A percentile compares a stretch with the other conserved stretches of the same genome.
These are phyloP conservation scores for Takifugu rubripes DNA, from an alignment of 2,797 vertebrate species.

Conservation along the genomic window DNA sequence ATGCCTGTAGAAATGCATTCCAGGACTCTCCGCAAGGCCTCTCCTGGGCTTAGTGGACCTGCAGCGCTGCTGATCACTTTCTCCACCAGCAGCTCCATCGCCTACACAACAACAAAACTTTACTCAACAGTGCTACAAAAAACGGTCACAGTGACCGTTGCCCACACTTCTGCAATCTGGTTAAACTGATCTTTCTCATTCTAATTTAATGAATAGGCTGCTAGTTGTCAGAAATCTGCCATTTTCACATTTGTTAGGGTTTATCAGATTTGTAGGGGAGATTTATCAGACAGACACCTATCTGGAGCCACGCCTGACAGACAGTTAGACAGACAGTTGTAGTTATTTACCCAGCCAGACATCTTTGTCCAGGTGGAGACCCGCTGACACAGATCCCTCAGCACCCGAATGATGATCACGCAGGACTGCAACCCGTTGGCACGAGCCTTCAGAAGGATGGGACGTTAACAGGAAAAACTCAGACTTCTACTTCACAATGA, in stretches of 20 bases:
- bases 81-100: conserved; percentile 79
- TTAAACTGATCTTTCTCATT: too few species aligned
- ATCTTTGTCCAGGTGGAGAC: conserved; percentile 83
- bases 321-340: too few species aligned
- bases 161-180: too few species aligned
- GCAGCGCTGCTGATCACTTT: conserved; percentile 76
- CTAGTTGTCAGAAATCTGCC: too few species aligned
- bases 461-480: background rate
- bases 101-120: conserved; percentile 49
- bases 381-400: conserved; percentile 81
- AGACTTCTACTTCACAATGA: background rate
- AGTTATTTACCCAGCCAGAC: conserved; percentile 77
- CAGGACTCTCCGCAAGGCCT: conserved; percentile 75
- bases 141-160: too few species aligned
- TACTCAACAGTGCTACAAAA: background rate
- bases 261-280: too few species aligned
- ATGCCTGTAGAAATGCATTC: conserved; percentile 78
- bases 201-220: too few species aligned
- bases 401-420: conserved; percentile 81
- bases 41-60: conserved; percentile 72
- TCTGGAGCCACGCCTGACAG: too few species aligned
- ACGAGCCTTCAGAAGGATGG: conserved; percentile 69
- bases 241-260: too few species aligned
- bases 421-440: conserved; percentile 85
- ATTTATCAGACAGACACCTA: too few species aligned